Conservation (phyloP, 1,140 invertebrate genomes). For the Drosophila eugracilis region DNA sequence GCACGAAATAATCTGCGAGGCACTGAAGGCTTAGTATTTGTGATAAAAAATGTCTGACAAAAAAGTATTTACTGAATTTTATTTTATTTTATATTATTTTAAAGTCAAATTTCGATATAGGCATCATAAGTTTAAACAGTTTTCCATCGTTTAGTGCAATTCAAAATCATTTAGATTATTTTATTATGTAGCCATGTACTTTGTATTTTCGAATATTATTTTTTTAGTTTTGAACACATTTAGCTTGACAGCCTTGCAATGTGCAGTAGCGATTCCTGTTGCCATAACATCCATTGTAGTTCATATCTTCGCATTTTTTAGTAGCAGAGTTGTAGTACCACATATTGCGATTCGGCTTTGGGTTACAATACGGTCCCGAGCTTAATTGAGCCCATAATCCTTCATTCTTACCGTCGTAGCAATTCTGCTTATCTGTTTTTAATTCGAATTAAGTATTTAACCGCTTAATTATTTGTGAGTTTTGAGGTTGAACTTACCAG, state of each 20-base stretch:
- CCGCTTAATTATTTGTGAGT: not conserved
- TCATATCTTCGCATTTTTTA: constrained; percentile 2
- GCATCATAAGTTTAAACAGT: too few relatives aligned
- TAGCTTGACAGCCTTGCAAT: not conserved
- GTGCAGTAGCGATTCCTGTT: constrained; percentile 16
- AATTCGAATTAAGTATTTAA: not conserved
- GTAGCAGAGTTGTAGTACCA: constrained; percentile 19
- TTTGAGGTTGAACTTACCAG: not conserved
- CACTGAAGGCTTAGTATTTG: too few relatives aligned
- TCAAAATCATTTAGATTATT: too few relatives aligned
- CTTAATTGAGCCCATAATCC: not conserved
- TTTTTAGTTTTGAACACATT: not conserved
- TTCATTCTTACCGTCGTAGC: not conserved
- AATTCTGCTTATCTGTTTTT: not conserved
- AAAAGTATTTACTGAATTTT: too few relatives aligned
- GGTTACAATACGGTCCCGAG: not conserved
- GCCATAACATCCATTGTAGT: constrained; percentile 8
- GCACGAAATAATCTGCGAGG: too few relatives aligned
- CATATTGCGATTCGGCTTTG: constrained; percentile 1
- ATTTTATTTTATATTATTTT: too few relatives aligned
- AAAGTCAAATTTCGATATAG: too few relatives aligned
- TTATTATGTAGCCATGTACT: too few relatives aligned
- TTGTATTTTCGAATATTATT: too few relatives aligned
- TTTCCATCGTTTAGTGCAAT: too few relatives aligned
- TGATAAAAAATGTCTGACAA: too few relatives aligned